Base-by-base conservation (phyloP, 2,797 vertebrate species). In the Ctenopoma multispine region DNA sequence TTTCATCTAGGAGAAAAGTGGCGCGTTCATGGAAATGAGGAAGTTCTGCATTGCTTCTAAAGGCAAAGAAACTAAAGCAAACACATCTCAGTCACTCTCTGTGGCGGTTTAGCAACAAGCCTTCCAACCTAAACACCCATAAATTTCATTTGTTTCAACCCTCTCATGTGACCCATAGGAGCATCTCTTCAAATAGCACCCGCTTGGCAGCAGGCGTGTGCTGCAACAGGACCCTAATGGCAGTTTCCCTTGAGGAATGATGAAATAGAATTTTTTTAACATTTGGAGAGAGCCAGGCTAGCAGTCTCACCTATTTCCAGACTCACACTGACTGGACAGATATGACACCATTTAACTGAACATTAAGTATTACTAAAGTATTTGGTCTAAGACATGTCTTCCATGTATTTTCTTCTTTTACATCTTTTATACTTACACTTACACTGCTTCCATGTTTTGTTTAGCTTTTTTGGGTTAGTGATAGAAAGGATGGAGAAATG, bases 401-500 rank as follows among this genome's bases (percentile, higher is more conserved):
- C 14, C 1, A 23, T 11, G 55, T 7, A 13, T 47, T 53, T 12
- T 11, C 50, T 5, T 6, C 12, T 49, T 47, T 41, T 13, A 12
- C 51, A 3, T 7, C 12, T 49, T 36, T 29, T 66, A 17, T 27
- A n/a, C 31, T 70, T 57, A 1, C 65, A 72, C 68, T 68, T 47
- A 34, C 8, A 23, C 46, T 48, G 44, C 44, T 17, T n/a, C n/a
- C 11, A 27, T 4, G 57, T 61, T 47, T 55, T 7, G 59, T 56
- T 51, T 2, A 5, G 40, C 8, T 57, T 27, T 58, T 48, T 57
- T 29, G 27, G 5, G 27, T 29, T 47, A 62, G 27, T n/a, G 59
- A 68, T 31, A 50, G 64, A 69, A 62, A 46, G 55, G 72, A 67
- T 48, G n/a, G 8, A 43, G n/a, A n/a, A 23, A 1, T 20, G 58